phyloP scores from a whole-genome alignment of 37 sponge, comb jelly and placozoan genomes.

The Halisarca cf. caerulea region DNA sequence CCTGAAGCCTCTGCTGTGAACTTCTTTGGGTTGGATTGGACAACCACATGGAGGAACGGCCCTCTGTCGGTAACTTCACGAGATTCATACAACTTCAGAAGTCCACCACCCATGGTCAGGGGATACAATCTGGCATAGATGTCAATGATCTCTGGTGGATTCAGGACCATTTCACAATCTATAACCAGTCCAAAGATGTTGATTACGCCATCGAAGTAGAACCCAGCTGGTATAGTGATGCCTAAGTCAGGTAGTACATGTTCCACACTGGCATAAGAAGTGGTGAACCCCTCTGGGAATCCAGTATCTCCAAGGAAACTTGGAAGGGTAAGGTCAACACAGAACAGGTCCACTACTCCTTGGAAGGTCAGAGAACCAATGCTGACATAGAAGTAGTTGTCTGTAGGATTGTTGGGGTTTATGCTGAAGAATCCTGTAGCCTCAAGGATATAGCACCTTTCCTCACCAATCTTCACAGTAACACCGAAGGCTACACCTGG shows the following conservation, averaged over 20 bases:
- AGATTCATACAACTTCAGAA: slow-evolving; percentile 33
- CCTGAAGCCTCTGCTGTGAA: slow-evolving; percentile 12
- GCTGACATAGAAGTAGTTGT: slow-evolving; percentile 41
- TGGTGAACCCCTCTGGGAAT: slow-evolving; percentile 34
- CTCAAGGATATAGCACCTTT: neutral
- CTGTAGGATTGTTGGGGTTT: neutral
- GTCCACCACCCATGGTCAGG: slow-evolving; percentile 5
- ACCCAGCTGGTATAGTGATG: slow-evolving; percentile 27
- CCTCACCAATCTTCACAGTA: slow-evolving; percentile 1
- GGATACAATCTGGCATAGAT: slow-evolving; percentile 6
- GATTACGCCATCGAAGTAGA: slow-evolving; percentile 27
- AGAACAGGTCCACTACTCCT: slow-evolving; percentile 26
- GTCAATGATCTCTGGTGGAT: slow-evolving; percentile 13
- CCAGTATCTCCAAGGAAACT: slow-evolving; percentile 31
- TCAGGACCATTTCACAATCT: neutral
- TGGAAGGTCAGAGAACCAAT: slow-evolving; percentile 16
- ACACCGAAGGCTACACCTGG: slow-evolving; percentile 39
- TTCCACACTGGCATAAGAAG: slow-evolving; percentile 11
- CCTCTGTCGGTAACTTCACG: neutral
- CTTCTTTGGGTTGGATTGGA: neutral
- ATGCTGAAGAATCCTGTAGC: slow-evolving; percentile 26
- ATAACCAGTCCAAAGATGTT: slow-evolving; percentile 35
- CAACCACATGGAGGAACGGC: slow-evolving; percentile 10
- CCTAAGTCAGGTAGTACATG: neutral
- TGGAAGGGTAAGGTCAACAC: slow-evolving; percentile 17